Evolutionary conservation across 2,797 vertebrate genomes (phyloP), one percentile per base, ranked within the genome.

Genomic region (Sebastes matsubarae): DNA sequence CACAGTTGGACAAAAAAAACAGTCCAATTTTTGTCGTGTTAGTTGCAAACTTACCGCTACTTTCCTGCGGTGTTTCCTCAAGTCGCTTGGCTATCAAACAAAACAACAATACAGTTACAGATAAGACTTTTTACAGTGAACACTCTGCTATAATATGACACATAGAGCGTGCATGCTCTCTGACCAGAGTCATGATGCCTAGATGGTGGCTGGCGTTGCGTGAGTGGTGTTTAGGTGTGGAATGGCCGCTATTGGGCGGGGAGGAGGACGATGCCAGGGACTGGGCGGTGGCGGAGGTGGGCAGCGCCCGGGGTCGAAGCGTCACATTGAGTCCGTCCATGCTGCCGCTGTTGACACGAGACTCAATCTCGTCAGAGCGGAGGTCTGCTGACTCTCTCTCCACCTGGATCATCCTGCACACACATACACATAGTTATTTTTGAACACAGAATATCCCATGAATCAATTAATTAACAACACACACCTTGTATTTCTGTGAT

Each of bases 31-130:
- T 1, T 22, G 34, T 16, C 57, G 5, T 9, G 20, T 72, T 67
- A 50, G 16, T 18, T 75, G 27, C 75, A 75, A 66, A 98, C 97
- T 97, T 95, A 98, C 97, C 85, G 97, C 96, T 80, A 99, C 96
- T 97, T 97, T 98, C 94, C 97, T 96, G 91, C 98, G 97, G 85
- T 99, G 98, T 91, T 99, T 99, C 94, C 98, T 96, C 95, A 99
- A 95, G 94, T 99, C 98, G 75, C 98, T 99, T 77, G 98, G 98
- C 98, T 99, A 89, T 90, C 30, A 46, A 86, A 91, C 12, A 82
- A 80, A 90, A 79, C 20, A 68, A 75, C 34, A 72, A 20, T 82
- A 86, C 13, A 38, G 25, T 83, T 54, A 81, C 20, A 65, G 6
- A 24, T 4, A 2, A 9, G 46, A 29, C 42, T 36, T 57, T 82